Percentiles rank a stretch among this genome's conserved stretches.
Conservation (phyloP, 2,113 vertebrate genomes). For the Cepphus grylle region DNA sequence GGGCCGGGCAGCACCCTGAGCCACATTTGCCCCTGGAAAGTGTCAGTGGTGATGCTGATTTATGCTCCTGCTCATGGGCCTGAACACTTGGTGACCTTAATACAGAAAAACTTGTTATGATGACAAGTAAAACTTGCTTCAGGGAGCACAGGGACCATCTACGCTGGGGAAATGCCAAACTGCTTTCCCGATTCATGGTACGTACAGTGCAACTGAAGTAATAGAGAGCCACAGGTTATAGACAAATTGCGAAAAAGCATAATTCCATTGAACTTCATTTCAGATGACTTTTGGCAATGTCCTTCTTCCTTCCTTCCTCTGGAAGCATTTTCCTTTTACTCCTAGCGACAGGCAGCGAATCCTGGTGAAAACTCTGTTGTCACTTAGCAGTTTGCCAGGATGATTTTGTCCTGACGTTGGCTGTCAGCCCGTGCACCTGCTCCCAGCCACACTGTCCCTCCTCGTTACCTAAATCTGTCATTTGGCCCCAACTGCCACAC, state of each 20-base stretch:
- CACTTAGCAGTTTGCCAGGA: not conserved
- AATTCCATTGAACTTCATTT: not conserved
- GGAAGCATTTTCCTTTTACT: not conserved
- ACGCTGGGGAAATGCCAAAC: not conserved
- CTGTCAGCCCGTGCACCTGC: not conserved
- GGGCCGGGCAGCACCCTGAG: not conserved
- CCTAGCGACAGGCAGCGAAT: not conserved
- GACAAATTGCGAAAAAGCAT: not conserved
- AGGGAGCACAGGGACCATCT: not conserved
- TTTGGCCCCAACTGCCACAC: not conserved
- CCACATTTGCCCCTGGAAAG: not conserved
- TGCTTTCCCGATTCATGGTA: not conserved
- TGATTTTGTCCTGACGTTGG: not conserved
- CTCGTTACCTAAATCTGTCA: not conserved
- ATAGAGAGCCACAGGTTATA: not conserved
- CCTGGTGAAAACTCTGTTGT: not conserved
- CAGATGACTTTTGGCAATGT: not conserved
- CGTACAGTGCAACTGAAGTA: not conserved
- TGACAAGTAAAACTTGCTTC: not conserved
- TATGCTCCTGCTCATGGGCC: not conserved
- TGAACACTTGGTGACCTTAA: not conserved
- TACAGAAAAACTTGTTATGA: not conserved
- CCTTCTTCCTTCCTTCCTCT: not conserved
- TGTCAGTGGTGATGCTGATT: not conserved
- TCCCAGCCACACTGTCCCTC: not conserved